Base-by-base conservation (phyloP, 2,797 vertebrate genomes). In the Percopsis omiscomaycus region DNA sequence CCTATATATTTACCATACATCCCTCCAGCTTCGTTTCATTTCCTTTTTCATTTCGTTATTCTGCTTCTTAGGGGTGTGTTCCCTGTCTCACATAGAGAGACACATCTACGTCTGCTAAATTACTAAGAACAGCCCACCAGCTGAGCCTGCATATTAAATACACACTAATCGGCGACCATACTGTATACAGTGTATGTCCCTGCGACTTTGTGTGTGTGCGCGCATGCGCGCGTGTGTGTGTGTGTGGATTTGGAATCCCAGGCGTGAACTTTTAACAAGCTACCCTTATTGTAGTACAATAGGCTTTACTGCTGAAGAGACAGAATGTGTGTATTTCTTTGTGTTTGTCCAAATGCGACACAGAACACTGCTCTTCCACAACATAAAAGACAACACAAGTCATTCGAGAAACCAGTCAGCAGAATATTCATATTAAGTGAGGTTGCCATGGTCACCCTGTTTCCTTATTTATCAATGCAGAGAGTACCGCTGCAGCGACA, bases 171-270 rank as follows among this genome's bases (percentile, higher is more conserved):
- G 22, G 22, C 22, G 22, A 22, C 22, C 22, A 22, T 22, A 22
- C 55, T 37, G 75, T 68, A 67, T 63, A 80, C 64, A 49, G 29
- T 51, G 3, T 13, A 27, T 0, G 30, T 71, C 56, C 32, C 54
- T 22, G 15, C 3, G 3, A n/a, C 12, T 68, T 60, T 47, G 29
- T 74, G 68, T 64, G 48, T 46, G 47, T 58, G 55, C 22, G 22
- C 22, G 22, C 22, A 22, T 1, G 47, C 46, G 55, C 22, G 22
- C 22, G 22, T 1, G 1, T 1, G 22, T 45, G 30, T 58, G 55
- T 32, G 14, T 56, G 29, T 55, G 28, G 5, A 14, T 58, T 56
- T 54, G 28, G 42, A 27, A 29, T 64, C 62, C 50, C 59, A 64
- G 47, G 61, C 61, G 64, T 66, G 50, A 66, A 27, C 4, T 55